phyloP scores from a whole-genome alignment of 2,113 vertebrate genomes.

The Nothobranchius kuhntae region DNA sequence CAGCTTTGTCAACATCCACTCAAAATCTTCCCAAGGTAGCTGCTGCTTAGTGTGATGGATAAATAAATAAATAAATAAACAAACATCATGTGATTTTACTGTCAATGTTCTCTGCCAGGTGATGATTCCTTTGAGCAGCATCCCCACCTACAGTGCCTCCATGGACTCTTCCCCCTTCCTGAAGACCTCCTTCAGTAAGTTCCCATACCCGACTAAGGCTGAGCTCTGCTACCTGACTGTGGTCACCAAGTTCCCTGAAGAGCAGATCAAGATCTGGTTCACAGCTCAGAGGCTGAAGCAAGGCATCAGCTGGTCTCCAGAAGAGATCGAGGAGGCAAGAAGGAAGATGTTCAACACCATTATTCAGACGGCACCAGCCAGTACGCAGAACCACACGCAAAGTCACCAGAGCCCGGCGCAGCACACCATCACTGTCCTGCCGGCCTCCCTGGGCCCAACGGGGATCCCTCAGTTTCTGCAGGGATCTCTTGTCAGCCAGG shows the following conservation, averaged over 20 bases:
- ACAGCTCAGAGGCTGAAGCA: constrained; percentile 97
- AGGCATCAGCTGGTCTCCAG: constrained; percentile 99
- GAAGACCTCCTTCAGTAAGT: constrained; percentile 97
- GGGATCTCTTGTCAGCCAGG: constrained; percentile 87
- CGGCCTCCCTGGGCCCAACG: constrained; percentile 86
- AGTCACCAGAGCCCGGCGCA: constrained; percentile 63
- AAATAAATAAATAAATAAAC: not conserved
- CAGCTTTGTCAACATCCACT: constrained; percentile 73
- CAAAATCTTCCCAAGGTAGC: constrained; percentile 90
- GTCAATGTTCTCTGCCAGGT: constrained; percentile 68
- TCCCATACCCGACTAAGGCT: constrained; percentile 96
- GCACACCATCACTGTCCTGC: constrained; percentile 91
- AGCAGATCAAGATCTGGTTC: constrained; percentile 99
- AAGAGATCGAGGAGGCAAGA: constrained; percentile 97
- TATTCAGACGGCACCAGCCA: constrained; percentile 87
- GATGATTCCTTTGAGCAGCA: constrained; percentile 98
- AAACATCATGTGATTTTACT: not conserved
- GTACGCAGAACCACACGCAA: constrained; percentile 71
- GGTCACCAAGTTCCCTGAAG: constrained; percentile 97
- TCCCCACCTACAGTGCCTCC: constrained; percentile 93
- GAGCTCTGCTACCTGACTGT: constrained; percentile 98
- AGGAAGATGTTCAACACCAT: constrained; percentile 99
- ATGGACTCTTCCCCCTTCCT: constrained; percentile 98
- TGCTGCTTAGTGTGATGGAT: not conserved
- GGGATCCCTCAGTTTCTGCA: constrained; percentile 88